phyloP scores from a whole-genome alignment of 2,113 vertebrate genomes.

The Penelope pileata region DNA sequence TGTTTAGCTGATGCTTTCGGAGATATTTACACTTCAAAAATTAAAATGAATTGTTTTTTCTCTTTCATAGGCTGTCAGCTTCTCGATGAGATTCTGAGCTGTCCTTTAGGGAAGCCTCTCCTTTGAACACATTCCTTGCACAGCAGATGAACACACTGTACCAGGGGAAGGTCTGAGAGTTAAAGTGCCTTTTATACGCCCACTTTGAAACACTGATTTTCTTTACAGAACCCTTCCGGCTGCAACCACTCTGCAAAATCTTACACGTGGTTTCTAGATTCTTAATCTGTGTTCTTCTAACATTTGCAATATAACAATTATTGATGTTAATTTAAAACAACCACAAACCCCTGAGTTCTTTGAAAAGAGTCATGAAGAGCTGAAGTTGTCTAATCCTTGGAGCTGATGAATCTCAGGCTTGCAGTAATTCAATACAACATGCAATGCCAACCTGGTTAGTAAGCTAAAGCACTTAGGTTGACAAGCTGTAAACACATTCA shows the following conservation, averaged over 20 bases:
- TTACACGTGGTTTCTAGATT: conserved; percentile 2
- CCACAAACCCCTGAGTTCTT: not conserved
- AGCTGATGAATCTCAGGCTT: conserved; percentile 21
- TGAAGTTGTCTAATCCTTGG: conserved; percentile 4
- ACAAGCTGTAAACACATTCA: conserved; percentile 48
- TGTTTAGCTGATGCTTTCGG: conserved; percentile 31
- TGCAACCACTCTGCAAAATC: conserved; percentile 7
- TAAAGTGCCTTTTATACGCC: conserved; percentile 38
- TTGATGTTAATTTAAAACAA: conserved; percentile 24
- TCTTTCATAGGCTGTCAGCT: not conserved
- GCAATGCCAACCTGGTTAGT: conserved; percentile 42
- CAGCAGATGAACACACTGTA: conserved; percentile 4
- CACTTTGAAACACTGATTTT: conserved; percentile 44
- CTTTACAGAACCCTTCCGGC: not conserved
- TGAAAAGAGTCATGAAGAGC: not conserved
- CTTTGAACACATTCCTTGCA: conserved; percentile 5
- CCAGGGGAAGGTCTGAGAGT: conserved; percentile 35
- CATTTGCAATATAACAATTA: conserved; percentile 15
- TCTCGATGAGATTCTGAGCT: not conserved
- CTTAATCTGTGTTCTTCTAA: not conserved
- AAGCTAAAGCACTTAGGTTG: conserved; percentile 17
- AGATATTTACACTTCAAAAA: conserved; percentile 20
- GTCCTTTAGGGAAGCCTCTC: not conserved
- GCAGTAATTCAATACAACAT: conserved; percentile 21
- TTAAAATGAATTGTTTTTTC: not conserved